Evolutionary conservation across 1,140 invertebrate species (phyloP).

Genomic region (Linepithema humile): DNA sequence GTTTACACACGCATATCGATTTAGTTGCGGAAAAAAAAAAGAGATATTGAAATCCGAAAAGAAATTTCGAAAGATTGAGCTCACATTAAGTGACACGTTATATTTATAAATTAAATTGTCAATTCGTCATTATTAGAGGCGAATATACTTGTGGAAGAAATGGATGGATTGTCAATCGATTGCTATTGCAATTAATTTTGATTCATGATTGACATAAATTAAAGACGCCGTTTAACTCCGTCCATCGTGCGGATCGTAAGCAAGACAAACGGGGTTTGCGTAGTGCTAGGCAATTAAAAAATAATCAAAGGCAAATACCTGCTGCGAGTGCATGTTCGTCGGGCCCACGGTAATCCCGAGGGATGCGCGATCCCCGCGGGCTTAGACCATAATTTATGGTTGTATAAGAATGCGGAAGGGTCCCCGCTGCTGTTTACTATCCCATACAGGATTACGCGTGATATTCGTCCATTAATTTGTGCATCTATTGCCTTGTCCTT

Average conservation of each 20-base stretch:
- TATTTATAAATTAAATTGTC: no score
- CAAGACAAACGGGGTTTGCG: constrained; percentile 30
- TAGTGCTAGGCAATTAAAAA: constrained; percentile 66
- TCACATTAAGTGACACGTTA: no score
- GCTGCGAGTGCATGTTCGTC: constrained; percentile 35
- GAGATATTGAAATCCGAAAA: no score
- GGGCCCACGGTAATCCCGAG: constrained; percentile 61
- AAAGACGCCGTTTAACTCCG: constrained; percentile 23
- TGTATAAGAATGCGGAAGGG: constrained; percentile 83
- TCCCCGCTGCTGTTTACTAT: constrained; percentile 77
- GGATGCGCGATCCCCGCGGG: constrained; percentile 60
- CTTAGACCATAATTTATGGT: constrained; percentile 82
- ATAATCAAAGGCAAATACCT: constrained; percentile 72
- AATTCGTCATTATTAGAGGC: no score
- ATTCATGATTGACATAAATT: neutral
- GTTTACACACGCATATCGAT: neutral
- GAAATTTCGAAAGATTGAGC: no score
- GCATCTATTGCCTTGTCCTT: constrained; percentile 47
- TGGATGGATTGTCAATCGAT: no score
- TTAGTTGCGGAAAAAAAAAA: neutral
- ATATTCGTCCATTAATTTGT: constrained; percentile 69
- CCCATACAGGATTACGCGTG: constrained; percentile 73
- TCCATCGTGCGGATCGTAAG: constrained; percentile 4
- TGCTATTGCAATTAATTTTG: neutral
- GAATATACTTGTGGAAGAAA: neutral